phyloP scores from a whole-genome alignment of 2,888 invertebrate species.

The Graphium colonna region DNA sequence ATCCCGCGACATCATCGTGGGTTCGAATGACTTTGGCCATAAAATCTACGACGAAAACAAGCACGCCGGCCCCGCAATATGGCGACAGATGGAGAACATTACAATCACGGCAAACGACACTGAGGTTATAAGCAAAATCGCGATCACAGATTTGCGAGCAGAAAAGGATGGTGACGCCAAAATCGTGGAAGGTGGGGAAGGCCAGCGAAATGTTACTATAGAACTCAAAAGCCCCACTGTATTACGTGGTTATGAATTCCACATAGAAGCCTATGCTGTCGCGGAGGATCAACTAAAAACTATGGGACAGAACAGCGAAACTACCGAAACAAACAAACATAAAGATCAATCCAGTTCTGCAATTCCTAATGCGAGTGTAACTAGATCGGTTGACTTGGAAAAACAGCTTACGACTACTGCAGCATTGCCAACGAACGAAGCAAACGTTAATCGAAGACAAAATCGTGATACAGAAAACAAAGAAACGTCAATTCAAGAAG shows the following conservation, averaged over 20 bases:
- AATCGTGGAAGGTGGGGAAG: constrained; percentile 59
- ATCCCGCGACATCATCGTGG: constrained; percentile 49
- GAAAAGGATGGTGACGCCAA: constrained; percentile 61
- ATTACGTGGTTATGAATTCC: constrained; percentile 60
- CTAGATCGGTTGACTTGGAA: background rate
- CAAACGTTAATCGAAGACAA: constrained; percentile 11
- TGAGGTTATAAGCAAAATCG: constrained; percentile 53
- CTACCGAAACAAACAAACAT: background rate
- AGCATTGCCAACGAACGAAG: background rate
- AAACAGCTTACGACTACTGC: background rate
- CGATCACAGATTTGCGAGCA: constrained; percentile 54
- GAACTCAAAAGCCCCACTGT: constrained; percentile 63
- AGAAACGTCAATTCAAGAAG: constrained; percentile 7
- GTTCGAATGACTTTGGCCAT: constrained; percentile 41
- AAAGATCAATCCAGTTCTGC: background rate
- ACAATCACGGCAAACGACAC: constrained; percentile 47
- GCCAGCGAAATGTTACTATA: constrained; percentile 56
- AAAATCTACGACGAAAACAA: constrained; percentile 53
- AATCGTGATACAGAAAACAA: constrained; percentile 17
- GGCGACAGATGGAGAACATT: constrained; percentile 51
- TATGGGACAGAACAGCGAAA: background rate
- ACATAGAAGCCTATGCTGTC: constrained; percentile 50
- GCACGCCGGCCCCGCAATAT: constrained; percentile 58
- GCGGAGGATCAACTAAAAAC: constrained; percentile 24
- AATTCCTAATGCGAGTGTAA: background rate